A percentile compares a stretch with the other conserved stretches of the same genome.
Evolutionary conservation across 2,888 invertebrate species (phyloP).

Genomic region (Diabrotica balteata): DNA sequence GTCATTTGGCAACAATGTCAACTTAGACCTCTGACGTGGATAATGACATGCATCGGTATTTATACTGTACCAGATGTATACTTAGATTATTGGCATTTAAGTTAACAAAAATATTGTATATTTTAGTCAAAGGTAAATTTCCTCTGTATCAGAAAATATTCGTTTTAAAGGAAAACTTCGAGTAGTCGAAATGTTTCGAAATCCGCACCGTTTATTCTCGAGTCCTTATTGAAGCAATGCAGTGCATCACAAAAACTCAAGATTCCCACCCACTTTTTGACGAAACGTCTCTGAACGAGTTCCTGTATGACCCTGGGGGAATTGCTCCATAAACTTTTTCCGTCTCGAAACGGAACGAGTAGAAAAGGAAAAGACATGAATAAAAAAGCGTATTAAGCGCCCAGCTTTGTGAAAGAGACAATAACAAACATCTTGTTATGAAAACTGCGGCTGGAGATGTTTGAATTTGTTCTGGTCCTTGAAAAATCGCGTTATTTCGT

Average conservation of each 20-base stretch:
- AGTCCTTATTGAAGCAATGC: neutral
- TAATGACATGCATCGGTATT: too few relatives aligned
- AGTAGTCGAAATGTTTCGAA: too few relatives aligned
- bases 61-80: too few relatives aligned
- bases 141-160: too few relatives aligned
- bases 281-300: constrained; percentile 13
- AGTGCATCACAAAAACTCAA: neutral
- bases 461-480: constrained; percentile 18
- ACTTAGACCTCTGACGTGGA: too few relatives aligned
- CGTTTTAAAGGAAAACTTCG: too few relatives aligned
- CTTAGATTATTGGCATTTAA: too few relatives aligned
- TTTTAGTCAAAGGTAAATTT: too few relatives aligned
- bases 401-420: constrained; percentile 27
- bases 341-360: constrained; percentile 20
- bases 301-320: constrained; percentile 27
- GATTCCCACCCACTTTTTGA: constrained; percentile 12
- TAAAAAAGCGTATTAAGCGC: constrained; percentile 27
- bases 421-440: constrained; percentile 28
- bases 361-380: constrained; percentile 19
- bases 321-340: constrained; percentile 30
- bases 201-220: too few relatives aligned
- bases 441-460: constrained; percentile 22
- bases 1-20: too few relatives aligned
- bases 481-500: constrained; percentile 24
- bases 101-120: too few relatives aligned